Percentiles rank a stretch among this genome's conserved stretches.
These are phyloP conservation scores for Callipepla squamata DNA, from an alignment of 2,113 vertebrate genomes.

Conservation along the genomic window DNA sequence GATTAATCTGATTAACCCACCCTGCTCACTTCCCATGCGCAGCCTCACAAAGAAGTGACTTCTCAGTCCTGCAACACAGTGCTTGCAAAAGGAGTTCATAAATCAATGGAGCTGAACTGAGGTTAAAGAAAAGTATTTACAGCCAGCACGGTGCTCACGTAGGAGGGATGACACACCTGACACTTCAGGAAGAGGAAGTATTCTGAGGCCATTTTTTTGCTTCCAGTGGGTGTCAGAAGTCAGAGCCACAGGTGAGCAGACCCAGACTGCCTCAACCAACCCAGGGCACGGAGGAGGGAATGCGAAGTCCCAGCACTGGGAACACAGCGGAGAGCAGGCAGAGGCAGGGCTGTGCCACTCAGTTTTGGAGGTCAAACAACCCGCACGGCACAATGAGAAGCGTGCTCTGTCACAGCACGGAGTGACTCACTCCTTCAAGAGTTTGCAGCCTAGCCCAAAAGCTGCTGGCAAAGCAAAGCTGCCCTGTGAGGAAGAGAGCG, in stretches of 20 bases:
- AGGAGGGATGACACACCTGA: background rate
- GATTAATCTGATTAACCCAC: background rate
- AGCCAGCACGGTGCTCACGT: background rate
- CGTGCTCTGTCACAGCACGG: background rate
- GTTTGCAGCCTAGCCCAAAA: background rate
- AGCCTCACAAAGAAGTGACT: background rate
- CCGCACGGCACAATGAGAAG: background rate
- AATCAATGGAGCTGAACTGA: background rate
- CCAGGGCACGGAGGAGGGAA: background rate
- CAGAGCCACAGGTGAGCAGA: background rate
- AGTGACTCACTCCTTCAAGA: background rate
- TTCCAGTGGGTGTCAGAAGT: background rate
- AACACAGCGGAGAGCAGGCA: background rate
- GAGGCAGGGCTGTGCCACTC: background rate
- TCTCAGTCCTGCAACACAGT: background rate
- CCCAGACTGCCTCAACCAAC: background rate
- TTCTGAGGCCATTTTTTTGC: too few relatives aligned
- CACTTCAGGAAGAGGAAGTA: background rate
- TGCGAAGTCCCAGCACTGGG: rapidly evolving
- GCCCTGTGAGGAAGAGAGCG: rapidly evolving
- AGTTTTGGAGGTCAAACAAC: background rate
- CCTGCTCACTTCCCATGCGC: background rate
- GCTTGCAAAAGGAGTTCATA: background rate
- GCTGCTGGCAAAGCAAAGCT: background rate
- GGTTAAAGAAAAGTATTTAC: background rate